A percentile compares a stretch with the other conserved stretches of the same genome.
Conservation (phyloP, 2,888 invertebrate species). For the Cosmia pyralina region DNA sequence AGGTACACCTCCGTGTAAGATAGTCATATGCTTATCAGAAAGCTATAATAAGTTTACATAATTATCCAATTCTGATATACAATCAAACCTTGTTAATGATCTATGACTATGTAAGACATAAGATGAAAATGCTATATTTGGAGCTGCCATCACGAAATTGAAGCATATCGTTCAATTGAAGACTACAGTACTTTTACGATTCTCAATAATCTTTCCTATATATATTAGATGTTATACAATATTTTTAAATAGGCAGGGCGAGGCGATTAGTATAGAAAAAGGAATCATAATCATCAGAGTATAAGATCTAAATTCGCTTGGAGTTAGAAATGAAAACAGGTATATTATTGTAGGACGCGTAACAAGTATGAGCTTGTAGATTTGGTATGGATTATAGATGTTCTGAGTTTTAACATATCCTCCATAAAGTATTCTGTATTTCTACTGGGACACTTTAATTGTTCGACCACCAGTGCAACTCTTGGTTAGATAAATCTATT, state of each 20-base stretch:
- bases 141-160: slow-evolving; percentile 88
- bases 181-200: slow-evolving; percentile 88
- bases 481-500: slow-evolving; percentile 14
- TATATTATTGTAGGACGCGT: slow-evolving; percentile 83
- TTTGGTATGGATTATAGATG: slow-evolving; percentile 78
- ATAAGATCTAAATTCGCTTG: slow-evolving; percentile 79
- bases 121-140: slow-evolving; percentile 73
- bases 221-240: slow-evolving; percentile 88
- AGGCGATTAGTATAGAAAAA: slow-evolving; percentile 77
- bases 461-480: slow-evolving; percentile 18
- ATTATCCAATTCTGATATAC: slow-evolving; percentile 54
- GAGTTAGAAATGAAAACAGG: slow-evolving; percentile 73
- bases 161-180: slow-evolving; percentile 90
- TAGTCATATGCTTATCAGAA: background rate
- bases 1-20: background rate
- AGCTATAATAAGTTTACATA: slow-evolving; percentile 9
- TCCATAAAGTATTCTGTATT: slow-evolving; percentile 55
- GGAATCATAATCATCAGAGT: slow-evolving; percentile 79
- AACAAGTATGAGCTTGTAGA: slow-evolving; percentile 87
- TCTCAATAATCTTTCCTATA: slow-evolving; percentile 89
- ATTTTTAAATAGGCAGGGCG: slow-evolving; percentile 82
- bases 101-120: slow-evolving; percentile 64
- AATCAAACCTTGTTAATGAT: slow-evolving; percentile 49
- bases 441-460: slow-evolving; percentile 48
- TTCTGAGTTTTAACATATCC: slow-evolving; percentile 66